Conservation (phyloP, 2,888 invertebrate species). For the Bugulina stolonifera region DNA sequence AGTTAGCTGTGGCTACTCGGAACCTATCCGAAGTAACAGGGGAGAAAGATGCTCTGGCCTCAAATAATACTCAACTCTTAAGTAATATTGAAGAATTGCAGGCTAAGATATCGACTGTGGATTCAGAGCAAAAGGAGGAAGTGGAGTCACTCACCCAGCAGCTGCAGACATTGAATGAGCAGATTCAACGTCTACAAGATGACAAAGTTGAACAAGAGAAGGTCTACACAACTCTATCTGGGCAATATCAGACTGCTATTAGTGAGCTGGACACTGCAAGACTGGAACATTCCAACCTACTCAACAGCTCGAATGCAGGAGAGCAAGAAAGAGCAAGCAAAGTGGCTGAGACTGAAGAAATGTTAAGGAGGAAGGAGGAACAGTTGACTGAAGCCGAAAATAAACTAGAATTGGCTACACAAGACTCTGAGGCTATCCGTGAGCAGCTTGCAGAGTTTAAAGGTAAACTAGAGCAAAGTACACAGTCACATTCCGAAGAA, state of each 20-base stretch:
- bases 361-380: neutral
- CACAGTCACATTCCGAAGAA: conserved; percentile 1
- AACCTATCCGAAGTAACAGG: neutral
- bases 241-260: neutral
- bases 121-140: neutral
- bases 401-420: neutral
- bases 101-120: neutral
- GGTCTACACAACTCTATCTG: neutral
- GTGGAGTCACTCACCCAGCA: neutral
- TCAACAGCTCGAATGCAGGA: neutral
- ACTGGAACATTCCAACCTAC: neutral
- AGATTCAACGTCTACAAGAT: neutral
- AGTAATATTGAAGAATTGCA: neutral
- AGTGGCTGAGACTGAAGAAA: neutral
- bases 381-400: neutral
- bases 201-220: neutral
- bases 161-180: neutral
- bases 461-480: too few species aligned
- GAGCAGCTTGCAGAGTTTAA: neutral
- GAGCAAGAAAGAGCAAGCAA: neutral
- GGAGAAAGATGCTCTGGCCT: neutral
- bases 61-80: neutral
- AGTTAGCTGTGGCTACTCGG: conserved; percentile 27
- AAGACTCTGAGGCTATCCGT: neutral
- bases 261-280: neutral